A percentile compares a stretch with the other conserved stretches of the same genome.
phyloP scores from a whole-genome alignment of 2,888 invertebrate genomes.

The Antheraea assamensis region DNA sequence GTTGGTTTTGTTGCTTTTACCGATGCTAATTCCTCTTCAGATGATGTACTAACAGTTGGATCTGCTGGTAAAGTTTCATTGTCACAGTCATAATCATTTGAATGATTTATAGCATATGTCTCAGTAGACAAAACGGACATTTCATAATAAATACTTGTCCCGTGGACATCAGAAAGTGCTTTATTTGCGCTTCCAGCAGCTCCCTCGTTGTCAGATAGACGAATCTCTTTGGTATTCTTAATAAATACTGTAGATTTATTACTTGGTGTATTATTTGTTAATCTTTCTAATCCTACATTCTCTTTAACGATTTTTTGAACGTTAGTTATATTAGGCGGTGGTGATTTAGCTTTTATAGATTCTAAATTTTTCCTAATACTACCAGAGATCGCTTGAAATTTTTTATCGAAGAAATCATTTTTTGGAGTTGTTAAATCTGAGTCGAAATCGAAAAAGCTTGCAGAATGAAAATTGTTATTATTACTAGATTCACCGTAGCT shows the following conservation, averaged over 20 bases:
- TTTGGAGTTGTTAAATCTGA: constrained; percentile 79
- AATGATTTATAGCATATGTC: constrained; percentile 66
- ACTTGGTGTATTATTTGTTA: constrained; percentile 71
- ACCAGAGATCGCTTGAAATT: constrained; percentile 75
- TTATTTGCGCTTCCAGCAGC: constrained; percentile 60
- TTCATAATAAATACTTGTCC: constrained; percentile 79
- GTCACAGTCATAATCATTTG: constrained; percentile 70
- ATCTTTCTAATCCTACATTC: constrained; percentile 68
- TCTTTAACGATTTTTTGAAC: constrained; percentile 57
- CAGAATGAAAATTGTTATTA: constrained; percentile 59
- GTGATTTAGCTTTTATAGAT: constrained; percentile 55
- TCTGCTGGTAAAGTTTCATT: constrained; percentile 57
- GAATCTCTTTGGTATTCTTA: constrained; percentile 80
- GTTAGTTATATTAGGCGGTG: constrained; percentile 55
- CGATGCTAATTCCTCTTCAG: constrained; percentile 54
- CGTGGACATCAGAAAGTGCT: constrained; percentile 73
- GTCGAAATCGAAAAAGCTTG: constrained; percentile 67
- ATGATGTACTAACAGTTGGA: constrained; percentile 57
- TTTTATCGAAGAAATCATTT: constrained; percentile 79
- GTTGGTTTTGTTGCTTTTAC: constrained; percentile 51
- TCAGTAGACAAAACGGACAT: constrained; percentile 77
- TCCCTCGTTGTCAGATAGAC: constrained; percentile 69
- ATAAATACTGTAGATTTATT: constrained; percentile 76
- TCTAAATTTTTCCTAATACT: constrained; percentile 79
- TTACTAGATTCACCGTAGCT: constrained; percentile 50